Conservation (phyloP, 2,888 invertebrate species). For the Tortricodes alternella region DNA sequence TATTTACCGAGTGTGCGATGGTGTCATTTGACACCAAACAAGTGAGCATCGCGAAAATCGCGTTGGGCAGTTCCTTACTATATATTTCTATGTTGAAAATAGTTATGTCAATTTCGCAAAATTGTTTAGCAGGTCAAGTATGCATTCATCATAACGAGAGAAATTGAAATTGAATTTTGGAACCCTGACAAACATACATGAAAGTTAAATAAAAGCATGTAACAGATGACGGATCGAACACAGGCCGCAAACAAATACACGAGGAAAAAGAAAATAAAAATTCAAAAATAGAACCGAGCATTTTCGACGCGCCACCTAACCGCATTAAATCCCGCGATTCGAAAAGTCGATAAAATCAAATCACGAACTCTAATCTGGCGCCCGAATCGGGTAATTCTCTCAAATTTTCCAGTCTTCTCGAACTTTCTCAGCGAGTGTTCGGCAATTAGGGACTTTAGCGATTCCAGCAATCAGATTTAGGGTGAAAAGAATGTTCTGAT, state of each 20-base stretch:
- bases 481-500: constrained; percentile 18
- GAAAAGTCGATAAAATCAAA: constrained; percentile 32
- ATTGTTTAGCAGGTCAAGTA: too few species aligned
- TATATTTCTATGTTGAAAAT: too few species aligned
- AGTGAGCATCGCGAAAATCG: too few species aligned
- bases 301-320: constrained; percentile 12
- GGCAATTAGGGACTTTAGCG: constrained; percentile 47
- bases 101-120: too few species aligned
- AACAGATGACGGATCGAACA: neutral
- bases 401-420: constrained; percentile 30
- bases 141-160: too few species aligned
- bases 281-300: constrained; percentile 13
- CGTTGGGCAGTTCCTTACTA: too few species aligned
- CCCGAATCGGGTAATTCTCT: constrained; percentile 28
- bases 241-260: neutral
- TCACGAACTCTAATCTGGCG: constrained; percentile 29
- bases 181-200: neutral
- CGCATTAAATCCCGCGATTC: constrained; percentile 18
- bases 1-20: too few species aligned
- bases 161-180: neutral
- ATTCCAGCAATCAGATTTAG: constrained; percentile 38
- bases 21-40: too few species aligned
- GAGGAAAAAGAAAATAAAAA: neutral
- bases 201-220: neutral
- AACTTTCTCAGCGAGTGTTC: constrained; percentile 32